These are phyloP conservation scores for Montifringilla adamsi DNA, from an alignment of 2,113 vertebrate genomes.

Conservation along the genomic window DNA sequence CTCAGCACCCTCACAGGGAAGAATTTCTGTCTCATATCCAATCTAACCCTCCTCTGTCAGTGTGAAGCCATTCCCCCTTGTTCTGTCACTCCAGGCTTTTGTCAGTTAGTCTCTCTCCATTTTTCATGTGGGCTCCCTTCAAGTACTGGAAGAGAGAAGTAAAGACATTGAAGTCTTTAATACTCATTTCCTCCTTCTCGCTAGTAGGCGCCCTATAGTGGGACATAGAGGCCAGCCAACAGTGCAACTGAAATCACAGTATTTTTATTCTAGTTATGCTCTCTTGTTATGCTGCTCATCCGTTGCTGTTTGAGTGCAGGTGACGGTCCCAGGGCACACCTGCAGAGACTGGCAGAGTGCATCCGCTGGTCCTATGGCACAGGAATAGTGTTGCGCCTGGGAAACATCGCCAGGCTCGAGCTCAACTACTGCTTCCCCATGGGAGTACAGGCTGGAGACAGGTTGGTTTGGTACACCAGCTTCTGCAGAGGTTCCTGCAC, in stretches of 20 bases:
- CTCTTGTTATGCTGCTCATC: not conserved
- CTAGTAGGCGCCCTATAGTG: not conserved
- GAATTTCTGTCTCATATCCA: accelerated
- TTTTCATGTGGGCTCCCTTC: not conserved
- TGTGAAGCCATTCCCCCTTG: not conserved
- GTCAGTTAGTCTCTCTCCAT: not conserved
- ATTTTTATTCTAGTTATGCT: not conserved
- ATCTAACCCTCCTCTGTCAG: not conserved
- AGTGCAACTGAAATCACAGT: not conserved
- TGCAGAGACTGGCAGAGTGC: constrained; percentile 86
- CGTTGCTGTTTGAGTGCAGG: constrained; percentile 63
- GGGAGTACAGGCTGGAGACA: constrained; percentile 93
- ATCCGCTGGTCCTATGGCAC: constrained; percentile 95
- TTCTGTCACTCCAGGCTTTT: not conserved
- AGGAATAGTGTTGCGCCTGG: constrained; percentile 88
- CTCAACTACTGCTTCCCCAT: constrained; percentile 97
- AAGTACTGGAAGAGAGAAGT: not conserved
- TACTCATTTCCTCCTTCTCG: not conserved
- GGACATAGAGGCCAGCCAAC: not conserved
- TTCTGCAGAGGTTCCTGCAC: not conserved
- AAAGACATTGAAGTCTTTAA: not conserved
- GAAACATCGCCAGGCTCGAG: constrained; percentile 94
- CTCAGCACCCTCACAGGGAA: not conserved
- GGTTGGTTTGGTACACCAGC: constrained; percentile 61
- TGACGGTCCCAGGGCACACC: constrained; percentile 87